Base-by-base conservation (phyloP, 2,113 vertebrate genomes). In the Cromileptes altivelis region DNA sequence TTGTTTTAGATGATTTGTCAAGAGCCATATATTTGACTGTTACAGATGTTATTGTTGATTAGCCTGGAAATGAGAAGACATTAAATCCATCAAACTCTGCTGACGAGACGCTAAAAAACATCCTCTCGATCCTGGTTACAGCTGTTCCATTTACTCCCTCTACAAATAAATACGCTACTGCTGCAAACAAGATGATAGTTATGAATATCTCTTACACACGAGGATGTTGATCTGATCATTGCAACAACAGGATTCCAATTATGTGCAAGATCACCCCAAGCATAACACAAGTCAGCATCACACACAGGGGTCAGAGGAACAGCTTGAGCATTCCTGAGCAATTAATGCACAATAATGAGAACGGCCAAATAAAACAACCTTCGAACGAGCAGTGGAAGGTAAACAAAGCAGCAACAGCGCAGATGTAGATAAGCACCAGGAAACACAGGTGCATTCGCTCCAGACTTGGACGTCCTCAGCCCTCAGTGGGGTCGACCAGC, bases 381-480 rank as follows among this genome's bases (percentile, higher is more conserved):
- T 57, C 30, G 77, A 61, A 85, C 65, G 15, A 82, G 86, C 84
- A 58, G 83, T 0, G 52, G 47, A 91, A 80, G 64, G 75, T 81
- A 91, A 83, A 93, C 88, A 91, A 53, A 85, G 68, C 75, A 33
- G 70, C 56, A 79, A 19, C 70, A 18, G 78, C 45, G 60, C 86
- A 89, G 84, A 87, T 90, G 82, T 69, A 23, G 68, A 85, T 70
- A 76, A 63, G 82, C 85, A 75, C 18, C 72, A 79, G 74, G 82
- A 91, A 70, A 80, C 78, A 45, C 93, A 94, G 93, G 93, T 94
- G 94, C 81, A 49, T 50, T 73, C 25, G 72, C 73, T 93, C 89
- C 70, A 27, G 37, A 69, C 23, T n/a, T 37, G 58, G 77, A 71
- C 57, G 1, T 75, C 74, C 55, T 33, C 5, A 40, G 52, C 19